Evolutionary conservation across 2,113 vertebrate species (phyloP).

Genomic region (Anolis carolinensis): DNA sequence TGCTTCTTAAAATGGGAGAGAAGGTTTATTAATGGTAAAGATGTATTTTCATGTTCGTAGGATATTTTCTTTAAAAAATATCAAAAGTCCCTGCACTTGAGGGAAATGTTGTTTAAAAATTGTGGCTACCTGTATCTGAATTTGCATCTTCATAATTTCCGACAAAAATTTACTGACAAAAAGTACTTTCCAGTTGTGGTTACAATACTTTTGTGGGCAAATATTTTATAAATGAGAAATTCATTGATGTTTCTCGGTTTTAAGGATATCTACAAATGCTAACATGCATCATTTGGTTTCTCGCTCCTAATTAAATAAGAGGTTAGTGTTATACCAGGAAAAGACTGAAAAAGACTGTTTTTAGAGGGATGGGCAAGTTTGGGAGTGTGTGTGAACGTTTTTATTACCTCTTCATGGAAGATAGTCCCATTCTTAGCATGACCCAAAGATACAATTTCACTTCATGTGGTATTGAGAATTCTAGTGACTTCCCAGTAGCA

Average conservation of each 20-base stretch:
- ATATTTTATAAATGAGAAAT: not conserved
- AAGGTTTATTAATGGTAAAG: slow-evolving; percentile 77
- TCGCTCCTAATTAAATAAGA: too few species aligned
- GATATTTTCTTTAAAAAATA: slow-evolving; percentile 47
- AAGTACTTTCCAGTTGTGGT: not conserved
- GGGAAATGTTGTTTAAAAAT: slow-evolving; percentile 15
- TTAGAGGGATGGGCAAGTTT: too few species aligned
- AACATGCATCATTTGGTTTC: too few species aligned
- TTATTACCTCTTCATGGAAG: too few species aligned
- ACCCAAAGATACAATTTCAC: too few species aligned
- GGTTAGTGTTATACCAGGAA: too few species aligned
- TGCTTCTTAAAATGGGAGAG: slow-evolving; percentile 76
- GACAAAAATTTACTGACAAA: not conserved
- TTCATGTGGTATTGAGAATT: too few species aligned
- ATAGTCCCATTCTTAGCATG: too few species aligned
- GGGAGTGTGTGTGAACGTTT: too few species aligned
- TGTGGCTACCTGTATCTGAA: not conserved
- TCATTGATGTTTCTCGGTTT: not conserved
- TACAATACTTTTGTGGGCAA: not conserved
- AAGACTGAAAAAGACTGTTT: too few species aligned
- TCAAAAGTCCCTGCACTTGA: not conserved
- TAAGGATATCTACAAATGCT: not conserved
- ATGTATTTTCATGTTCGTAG: slow-evolving; percentile 56
- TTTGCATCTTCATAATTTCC: not conserved
- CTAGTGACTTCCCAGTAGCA: too few species aligned